Evolutionary conservation across 1,140 invertebrate species (phyloP).

Genomic region (Caerostris darwini): DNA sequence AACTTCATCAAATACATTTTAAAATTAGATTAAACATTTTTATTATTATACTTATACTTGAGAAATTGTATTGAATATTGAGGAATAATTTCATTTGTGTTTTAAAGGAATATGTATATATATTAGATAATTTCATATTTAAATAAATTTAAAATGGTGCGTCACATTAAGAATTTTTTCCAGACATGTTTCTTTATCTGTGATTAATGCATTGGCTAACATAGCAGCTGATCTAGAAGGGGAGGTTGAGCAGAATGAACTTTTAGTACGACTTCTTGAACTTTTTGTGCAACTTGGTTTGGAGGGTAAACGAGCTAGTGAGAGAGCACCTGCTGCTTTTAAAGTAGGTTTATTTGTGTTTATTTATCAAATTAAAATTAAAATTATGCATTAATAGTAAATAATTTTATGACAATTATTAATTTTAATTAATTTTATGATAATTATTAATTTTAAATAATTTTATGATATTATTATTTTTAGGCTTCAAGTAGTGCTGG

Average conservation of each 20-base stretch:
- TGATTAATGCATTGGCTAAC: constrained; percentile 96
- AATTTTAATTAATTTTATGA: neutral
- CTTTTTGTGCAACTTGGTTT: constrained; percentile 98
- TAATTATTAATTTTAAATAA: constrained; percentile 55
- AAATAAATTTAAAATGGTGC: too few relatives aligned
- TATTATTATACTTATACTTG: too few relatives aligned
- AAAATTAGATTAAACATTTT: too few relatives aligned
- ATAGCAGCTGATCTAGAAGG: constrained; percentile 96
- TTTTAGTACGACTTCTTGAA: constrained; percentile 94
- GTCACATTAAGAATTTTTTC: neutral
- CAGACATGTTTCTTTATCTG: constrained; percentile 95
- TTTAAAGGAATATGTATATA: too few relatives aligned
- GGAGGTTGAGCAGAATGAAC: constrained; percentile 91
- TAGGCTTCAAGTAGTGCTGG: constrained; percentile 95
- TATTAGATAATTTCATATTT: too few relatives aligned
- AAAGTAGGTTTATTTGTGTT: constrained; percentile 83
- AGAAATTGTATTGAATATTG: neutral
- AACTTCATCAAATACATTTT: too few relatives aligned
- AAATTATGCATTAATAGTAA: neutral
- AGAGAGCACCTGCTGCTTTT: constrained; percentile 88
- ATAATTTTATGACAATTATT: neutral
- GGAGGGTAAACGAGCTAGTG: constrained; percentile 96
- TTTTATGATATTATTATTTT: constrained; percentile 65
- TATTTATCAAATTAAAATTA: neutral
- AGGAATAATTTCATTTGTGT: neutral